Percentiles rank a stretch among this genome's conserved stretches.
Conservation (phyloP, 2,797 vertebrate genomes). For the Hydrophis major region DNA sequence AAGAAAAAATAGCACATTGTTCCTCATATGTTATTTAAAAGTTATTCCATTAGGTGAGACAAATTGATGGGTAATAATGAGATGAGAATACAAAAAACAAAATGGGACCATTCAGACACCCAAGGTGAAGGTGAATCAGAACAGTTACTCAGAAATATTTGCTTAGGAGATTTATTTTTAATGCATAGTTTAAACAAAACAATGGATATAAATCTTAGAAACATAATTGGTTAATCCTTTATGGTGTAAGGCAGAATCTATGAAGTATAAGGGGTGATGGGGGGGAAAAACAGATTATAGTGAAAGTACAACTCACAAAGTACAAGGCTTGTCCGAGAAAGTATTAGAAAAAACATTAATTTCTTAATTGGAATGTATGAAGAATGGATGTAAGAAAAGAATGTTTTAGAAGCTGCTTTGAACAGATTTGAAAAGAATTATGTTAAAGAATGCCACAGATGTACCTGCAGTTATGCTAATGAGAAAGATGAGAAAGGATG, state of each 20-base stretch:
- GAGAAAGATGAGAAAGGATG: not conserved
- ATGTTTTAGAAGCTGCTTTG: not conserved
- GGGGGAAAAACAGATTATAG: not conserved
- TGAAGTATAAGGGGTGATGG: not conserved
- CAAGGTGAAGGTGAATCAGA: not conserved
- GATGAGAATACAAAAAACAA: not conserved
- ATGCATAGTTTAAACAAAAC: not conserved
- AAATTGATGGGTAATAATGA: not conserved
- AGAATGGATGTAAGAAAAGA: not conserved
- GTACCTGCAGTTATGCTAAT: not conserved
- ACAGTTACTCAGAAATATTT: not conserved
- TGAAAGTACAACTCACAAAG: not conserved
- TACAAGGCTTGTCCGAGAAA: not conserved
- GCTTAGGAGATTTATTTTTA: not conserved
- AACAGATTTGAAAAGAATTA: not conserved
- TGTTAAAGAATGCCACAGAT: not conserved
- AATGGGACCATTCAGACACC: not conserved
- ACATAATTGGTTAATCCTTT: not conserved
- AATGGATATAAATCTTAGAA: not conserved
- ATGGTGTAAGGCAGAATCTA: not conserved
- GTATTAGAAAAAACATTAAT: not conserved
- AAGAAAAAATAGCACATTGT: not conserved
- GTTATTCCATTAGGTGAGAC: not conserved
- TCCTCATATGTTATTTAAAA: not conserved
- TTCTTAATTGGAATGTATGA: not conserved